A percentile compares a stretch with the other conserved stretches of the same genome.
These are phyloP conservation scores for Procambarus virginalis DNA, from an alignment of 1,140 invertebrate species.

Conservation along the genomic window DNA sequence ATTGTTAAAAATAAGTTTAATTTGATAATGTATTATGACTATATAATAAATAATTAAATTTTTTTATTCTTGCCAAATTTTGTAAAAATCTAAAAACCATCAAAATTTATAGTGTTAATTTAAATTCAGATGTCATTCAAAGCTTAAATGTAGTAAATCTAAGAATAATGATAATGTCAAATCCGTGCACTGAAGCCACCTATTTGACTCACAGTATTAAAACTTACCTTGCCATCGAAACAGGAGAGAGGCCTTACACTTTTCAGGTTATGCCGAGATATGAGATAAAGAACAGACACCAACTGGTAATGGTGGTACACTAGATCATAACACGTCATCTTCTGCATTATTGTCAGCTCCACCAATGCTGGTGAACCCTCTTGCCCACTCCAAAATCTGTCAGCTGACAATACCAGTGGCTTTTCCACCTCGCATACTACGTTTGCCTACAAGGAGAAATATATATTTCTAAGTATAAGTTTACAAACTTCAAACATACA, in stretches of 20 bases:
- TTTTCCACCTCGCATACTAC: slow-evolving; percentile 72
- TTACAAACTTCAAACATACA: too few species aligned
- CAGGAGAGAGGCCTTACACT: slow-evolving; percentile 75
- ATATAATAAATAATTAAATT: too few species aligned
- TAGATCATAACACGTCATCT: slow-evolving; percentile 75
- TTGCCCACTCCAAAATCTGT: slow-evolving; percentile 75
- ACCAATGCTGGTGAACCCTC: slow-evolving; percentile 73
- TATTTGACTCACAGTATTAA: not conserved
- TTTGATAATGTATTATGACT: too few species aligned
- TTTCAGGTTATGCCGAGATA: slow-evolving; percentile 75
- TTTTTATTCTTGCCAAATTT: too few species aligned
- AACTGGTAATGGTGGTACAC: slow-evolving; percentile 75
- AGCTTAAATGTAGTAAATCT: too few species aligned
- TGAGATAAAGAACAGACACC: slow-evolving; percentile 73
- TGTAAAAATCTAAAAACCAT: too few species aligned
- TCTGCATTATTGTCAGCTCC: slow-evolving; percentile 75
- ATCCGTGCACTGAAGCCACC: too few species aligned
- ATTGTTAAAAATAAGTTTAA: too few species aligned
- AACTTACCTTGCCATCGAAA: slow-evolving; percentile 76
- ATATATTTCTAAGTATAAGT: too few species aligned
- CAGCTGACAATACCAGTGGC: slow-evolving; percentile 74
- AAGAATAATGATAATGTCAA: too few species aligned
- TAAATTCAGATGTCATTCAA: too few species aligned
- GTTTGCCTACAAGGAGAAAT: slow-evolving; percentile 24
- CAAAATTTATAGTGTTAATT: too few species aligned